Base-by-base conservation (phyloP, 2,113 vertebrate genomes). In the Mirounga angustirostris region DNA sequence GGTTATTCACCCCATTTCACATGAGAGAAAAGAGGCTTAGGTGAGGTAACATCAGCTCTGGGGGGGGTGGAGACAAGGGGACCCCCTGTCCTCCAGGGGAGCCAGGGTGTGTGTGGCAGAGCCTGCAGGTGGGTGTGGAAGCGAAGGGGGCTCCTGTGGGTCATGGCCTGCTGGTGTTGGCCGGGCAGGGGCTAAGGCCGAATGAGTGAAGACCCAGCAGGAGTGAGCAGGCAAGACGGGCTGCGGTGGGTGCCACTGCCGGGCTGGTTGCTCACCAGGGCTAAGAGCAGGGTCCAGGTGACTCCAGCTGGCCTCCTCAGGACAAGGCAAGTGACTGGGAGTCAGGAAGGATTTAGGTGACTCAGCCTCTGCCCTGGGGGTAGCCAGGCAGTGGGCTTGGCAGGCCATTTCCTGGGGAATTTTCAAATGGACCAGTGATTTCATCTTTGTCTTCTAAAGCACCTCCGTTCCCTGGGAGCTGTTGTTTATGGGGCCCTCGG, bases 391-490 rank as follows among this genome's bases (percentile, higher is more conserved):
- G 16, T 92, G 28, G 79, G 56, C 80, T 95, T 76, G 84, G 40
- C 22, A 63, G 88, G 74, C 74, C 76, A 30, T 92, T 97, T 96
- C 94, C 86, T 84, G 79, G 92, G 74, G 78, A 85, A 73, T 92
- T 96, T 96, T 97, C 84, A 63, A 7, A 78, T 54, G 91, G 91
- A 56, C 82, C 59, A 58, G 12, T 91, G 95, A 90, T 93, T 96
- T 86, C 81, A 96, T 94, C 54, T 73, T 92, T 74, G 36, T 96
- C 18, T 97, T 79, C 65, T 61, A 46, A 88, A 91, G 80, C 59
- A 59, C 56, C 40, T 52, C 16, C 0, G 3, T 76, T 58, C 59
- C 18, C 69, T 81, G 56, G 82, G 30, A 85, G 59, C 81, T 67
- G 56, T 46, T 80, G 50, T 73, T 92, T 78, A 87, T 18, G 5